Conservation (phyloP, 2,797 vertebrate genomes). For the Gouania willdenowi region DNA sequence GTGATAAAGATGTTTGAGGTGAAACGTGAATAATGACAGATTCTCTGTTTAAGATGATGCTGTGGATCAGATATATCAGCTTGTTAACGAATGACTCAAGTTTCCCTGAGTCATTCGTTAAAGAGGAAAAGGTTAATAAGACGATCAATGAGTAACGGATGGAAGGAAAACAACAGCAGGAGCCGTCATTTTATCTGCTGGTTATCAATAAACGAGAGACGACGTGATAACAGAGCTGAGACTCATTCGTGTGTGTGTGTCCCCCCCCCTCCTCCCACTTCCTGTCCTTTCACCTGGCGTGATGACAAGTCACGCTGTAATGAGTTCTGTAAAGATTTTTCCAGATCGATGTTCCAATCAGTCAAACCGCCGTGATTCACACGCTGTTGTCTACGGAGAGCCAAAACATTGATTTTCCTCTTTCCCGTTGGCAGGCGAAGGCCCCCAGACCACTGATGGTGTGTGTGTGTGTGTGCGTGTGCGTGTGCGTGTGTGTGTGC, state of each 20-base stretch:
- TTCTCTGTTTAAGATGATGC: no score
- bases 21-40: no score
- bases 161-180: constrained; percentile 30
- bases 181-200: constrained; percentile 11
- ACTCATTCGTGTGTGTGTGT: constrained; percentile 44
- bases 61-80: no score
- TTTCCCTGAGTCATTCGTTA: constrained; percentile 42
- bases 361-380: constrained; percentile 72
- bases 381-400: constrained; percentile 62
- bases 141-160: constrained; percentile 50
- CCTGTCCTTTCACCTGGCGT: constrained; percentile 1
- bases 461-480: constrained; percentile 2
- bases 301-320: constrained; percentile 72
- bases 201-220: background rate
- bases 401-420: constrained; percentile 68
- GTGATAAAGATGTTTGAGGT: no score
- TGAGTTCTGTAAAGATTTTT: constrained; percentile 79
- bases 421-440: constrained; percentile 35
- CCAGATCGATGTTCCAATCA: constrained; percentile 74
- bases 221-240: constrained; percentile 23
- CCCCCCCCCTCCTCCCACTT: constrained; percentile 12
- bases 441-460: constrained; percentile 1
- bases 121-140: constrained; percentile 62
- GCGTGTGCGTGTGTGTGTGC: constrained; percentile 12
- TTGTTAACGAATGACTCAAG: constrained; percentile 53